Percentiles rank a stretch among this genome's conserved stretches.
Conservation (phyloP, 2,797 vertebrate species). For the Myotis vivesi region DNA sequence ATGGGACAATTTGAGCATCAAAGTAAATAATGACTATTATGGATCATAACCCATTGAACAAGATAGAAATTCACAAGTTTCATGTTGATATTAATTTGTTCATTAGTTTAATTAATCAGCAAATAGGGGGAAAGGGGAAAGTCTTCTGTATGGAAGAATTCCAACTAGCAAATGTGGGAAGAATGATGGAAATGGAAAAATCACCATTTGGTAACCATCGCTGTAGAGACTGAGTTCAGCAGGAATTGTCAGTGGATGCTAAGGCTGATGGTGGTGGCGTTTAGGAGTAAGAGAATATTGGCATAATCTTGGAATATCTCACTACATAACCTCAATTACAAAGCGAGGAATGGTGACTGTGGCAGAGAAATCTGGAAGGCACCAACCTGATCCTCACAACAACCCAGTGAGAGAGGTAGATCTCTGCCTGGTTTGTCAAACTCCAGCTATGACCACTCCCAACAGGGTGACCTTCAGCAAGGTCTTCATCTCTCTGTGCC, state of each 20-base stretch:
- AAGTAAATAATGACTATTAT: conserved; percentile 12
- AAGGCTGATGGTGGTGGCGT: not conserved
- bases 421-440: not conserved
- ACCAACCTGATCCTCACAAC: not conserved
- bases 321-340: not conserved
- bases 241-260: not conserved
- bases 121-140: not conserved
- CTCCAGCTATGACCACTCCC: not conserved
- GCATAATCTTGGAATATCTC: not conserved
- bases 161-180: not conserved
- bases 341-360: not conserved
- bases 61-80: not conserved
- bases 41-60: not conserved
- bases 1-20: not conserved
- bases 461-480: not conserved
- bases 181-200: not conserved
- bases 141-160: not conserved
- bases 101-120: not conserved
- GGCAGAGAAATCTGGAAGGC: not conserved
- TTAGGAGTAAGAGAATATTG: not conserved
- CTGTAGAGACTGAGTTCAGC: not conserved
- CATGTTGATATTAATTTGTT: not conserved
- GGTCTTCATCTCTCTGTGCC: not conserved
- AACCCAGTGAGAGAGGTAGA: not conserved
- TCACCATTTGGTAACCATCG: not conserved